Base-by-base conservation (phyloP, 2,888 invertebrate species). In the Parasteatoda lunata region DNA sequence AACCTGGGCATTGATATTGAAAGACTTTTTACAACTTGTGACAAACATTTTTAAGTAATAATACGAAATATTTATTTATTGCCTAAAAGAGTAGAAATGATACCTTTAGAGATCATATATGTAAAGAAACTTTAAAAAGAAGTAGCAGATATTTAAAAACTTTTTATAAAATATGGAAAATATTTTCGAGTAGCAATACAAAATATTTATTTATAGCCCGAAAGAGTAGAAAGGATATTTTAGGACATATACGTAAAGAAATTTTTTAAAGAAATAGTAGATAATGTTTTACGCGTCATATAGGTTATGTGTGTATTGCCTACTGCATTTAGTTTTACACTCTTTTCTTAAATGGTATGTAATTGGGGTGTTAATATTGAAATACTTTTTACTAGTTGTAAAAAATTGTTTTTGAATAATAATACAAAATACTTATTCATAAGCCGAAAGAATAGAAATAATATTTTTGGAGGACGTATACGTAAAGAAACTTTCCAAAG, bases 401-500 rank as follows among this genome's bases (percentile, higher is more conserved):
- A n/a, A 54, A 54, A 54, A 54, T n/a, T 54, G 13, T 54, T 54
- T 54, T 54, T 54, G 13, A 54, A 11, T 54, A 2, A 13, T 54
- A 11, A 9, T 54, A 3, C 9, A 54, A 11, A 13, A 3, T 54
- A 11, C 1, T 3, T 54, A 54, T 68, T 47, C 47, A 5, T n/a
- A 78, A 70, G 70, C 70, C 9, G 78, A 78, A 8, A 54, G 30
- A 11, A 11, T 78, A 15, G 78, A 70, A 48, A 69, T 47, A 48
- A 11, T 70, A 13, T 47, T 78, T 15, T 13, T 59, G 5, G 78
- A 78, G 15, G 78, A 78, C n/a, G 59, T 48, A 49, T 70, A n/a
- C 15, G n/a, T 59, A 9, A 59, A 47, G 15, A 70, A 77, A 49
- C 13, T 66, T n/a, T 30, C 51, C 8, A 15, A 49, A 51, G 65